These are phyloP conservation scores for Montipora capitata DNA, from an alignment of 92 coral and sea anemone species.

Conservation along the genomic window DNA sequence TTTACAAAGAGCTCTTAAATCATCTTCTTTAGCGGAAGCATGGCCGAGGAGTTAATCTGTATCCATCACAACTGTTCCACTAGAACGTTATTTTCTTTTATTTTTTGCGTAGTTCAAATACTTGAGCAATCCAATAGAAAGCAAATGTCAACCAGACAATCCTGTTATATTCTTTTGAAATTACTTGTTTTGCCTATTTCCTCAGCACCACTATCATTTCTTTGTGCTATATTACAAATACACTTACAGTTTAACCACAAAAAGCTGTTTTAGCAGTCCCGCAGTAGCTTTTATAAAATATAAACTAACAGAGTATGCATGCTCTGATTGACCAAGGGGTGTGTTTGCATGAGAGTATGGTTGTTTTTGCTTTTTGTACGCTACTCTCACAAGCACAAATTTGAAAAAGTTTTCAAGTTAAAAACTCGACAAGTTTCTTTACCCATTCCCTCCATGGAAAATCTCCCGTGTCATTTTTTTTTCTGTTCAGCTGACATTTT, in stretches of 20 bases:
- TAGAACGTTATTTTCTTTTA: not conserved
- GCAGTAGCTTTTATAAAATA: slow-evolving; percentile 4
- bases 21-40: slow-evolving; percentile 9
- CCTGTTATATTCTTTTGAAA: slow-evolving; percentile 1
- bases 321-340: too few species aligned
- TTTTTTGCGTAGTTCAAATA: not conserved
- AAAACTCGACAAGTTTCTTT: too few species aligned
- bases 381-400: not conserved
- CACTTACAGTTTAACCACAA: not conserved
- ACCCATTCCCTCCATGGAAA: too few species aligned
- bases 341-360: not conserved
- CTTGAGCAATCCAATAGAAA: not conserved
- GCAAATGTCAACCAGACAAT: not conserved
- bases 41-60: slow-evolving; percentile 10
- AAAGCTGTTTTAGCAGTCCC: slow-evolving; percentile 1
- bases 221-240: not conserved
- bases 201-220: not conserved
- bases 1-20: slow-evolving; percentile 7
- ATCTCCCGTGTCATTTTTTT: slow-evolving; percentile 2
- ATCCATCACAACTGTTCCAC: slow-evolving; percentile 8
- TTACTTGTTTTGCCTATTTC: not conserved
- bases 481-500: not conserved
- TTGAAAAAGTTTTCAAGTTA: not conserved
- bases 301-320: not conserved
- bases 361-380: not conserved